A percentile compares a stretch with the other conserved stretches of the same genome.
Conservation (phyloP, 2,888 invertebrate genomes). For the Lasius platythorax region DNA sequence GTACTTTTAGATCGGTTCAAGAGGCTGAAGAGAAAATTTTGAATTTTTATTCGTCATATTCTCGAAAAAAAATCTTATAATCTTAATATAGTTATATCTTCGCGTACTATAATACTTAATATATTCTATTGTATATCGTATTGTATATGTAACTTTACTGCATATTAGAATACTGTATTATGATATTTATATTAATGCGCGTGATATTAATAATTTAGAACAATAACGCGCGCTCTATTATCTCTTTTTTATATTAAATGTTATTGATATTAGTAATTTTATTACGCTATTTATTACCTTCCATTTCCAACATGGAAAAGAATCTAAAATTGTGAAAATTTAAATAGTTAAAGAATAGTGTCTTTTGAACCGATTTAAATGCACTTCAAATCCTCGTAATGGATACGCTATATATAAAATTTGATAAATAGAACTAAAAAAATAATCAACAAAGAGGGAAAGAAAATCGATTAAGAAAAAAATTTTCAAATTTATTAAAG, state of each 20-base stretch:
- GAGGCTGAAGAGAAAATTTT: background rate
- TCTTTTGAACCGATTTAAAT: constrained; percentile 36
- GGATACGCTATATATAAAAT: background rate
- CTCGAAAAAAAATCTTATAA: background rate
- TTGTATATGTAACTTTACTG: background rate
- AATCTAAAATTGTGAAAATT: background rate
- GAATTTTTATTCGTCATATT: background rate
- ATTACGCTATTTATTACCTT: background rate
- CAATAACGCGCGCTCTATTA: background rate
- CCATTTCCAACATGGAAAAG: background rate
- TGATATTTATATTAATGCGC: background rate
- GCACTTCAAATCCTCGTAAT: constrained; percentile 23
- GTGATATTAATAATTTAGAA: constrained; percentile 13
- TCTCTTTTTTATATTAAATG: background rate
- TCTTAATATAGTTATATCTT: background rate
- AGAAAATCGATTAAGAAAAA: constrained; percentile 25
- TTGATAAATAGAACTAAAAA: background rate
- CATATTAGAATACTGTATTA: background rate
- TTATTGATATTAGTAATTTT: background rate
- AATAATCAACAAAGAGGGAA: background rate
- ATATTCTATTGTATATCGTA: background rate
- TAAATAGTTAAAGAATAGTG: constrained; percentile 6
- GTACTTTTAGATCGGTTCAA: constrained; percentile 21
- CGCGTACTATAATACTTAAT: background rate
- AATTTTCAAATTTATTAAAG: constrained; percentile 6